These are phyloP conservation scores for Lasioglossum leucozonium DNA, from an alignment of 2,888 invertebrate genomes.

Conservation along the genomic window DNA sequence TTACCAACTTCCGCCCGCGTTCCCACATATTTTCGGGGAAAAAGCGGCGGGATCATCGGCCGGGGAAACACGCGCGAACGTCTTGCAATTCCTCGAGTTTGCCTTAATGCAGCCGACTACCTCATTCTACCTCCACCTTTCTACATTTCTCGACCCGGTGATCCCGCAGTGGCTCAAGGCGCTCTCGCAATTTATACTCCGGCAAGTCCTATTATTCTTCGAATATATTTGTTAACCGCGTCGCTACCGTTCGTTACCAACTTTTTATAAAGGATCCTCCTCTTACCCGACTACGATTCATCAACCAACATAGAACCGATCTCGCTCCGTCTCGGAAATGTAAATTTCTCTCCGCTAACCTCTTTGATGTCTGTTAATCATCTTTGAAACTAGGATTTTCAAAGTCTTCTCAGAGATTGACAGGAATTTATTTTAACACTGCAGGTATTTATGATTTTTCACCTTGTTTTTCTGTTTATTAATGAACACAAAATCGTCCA, in stretches of 20 bases:
- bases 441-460: too few species aligned
- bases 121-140: neutral
- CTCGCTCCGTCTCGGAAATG: too few species aligned
- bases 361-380: neutral
- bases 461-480: too few species aligned
- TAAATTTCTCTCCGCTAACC: neutral
- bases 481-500: too few species aligned
- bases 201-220: slow-evolving; percentile 18
- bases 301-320: neutral
- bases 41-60: slow-evolving; percentile 34
- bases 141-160: neutral
- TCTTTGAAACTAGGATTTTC: neutral
- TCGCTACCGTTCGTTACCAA: slow-evolving; percentile 16
- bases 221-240: slow-evolving; percentile 5
- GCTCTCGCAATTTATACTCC: slow-evolving; percentile 24
- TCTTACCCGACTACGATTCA: neutral
- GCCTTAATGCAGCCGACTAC: slow-evolving; percentile 12
- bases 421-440: too few species aligned
- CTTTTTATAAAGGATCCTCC: neutral
- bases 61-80: slow-evolving; percentile 11
- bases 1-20: slow-evolving; percentile 47
- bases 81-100: slow-evolving; percentile 15
- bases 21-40: slow-evolving; percentile 21
- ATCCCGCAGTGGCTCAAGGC: slow-evolving; percentile 8
- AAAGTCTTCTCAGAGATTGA: too few species aligned